Conservation (phyloP, 2,797 vertebrate species). For the Otolemur crassicaudatus region DNA sequence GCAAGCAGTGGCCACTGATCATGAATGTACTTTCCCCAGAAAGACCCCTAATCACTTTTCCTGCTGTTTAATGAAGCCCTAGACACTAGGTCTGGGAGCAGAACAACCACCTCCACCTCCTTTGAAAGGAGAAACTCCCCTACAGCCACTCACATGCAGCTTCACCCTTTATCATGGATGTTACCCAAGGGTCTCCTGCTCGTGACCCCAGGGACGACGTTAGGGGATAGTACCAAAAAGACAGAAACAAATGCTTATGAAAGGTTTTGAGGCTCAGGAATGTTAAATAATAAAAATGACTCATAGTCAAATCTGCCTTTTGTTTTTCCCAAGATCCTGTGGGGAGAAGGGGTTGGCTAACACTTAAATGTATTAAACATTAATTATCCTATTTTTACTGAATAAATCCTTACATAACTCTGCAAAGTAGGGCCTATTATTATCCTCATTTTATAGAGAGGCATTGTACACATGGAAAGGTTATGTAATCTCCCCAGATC, state of each 20-base stretch:
- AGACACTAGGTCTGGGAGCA: neutral
- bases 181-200: neutral
- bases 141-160: neutral
- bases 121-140: neutral
- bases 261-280: neutral
- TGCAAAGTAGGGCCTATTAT: neutral
- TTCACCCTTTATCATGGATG: neutral
- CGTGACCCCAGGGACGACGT: neutral
- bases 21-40: neutral
- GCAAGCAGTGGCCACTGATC: neutral
- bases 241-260: neutral
- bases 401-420: neutral
- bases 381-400: constrained; percentile 1
- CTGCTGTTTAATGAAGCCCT: neutral
- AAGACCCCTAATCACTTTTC: neutral
- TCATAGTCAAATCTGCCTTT: neutral
- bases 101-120: fast-evolving
- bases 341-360: neutral
- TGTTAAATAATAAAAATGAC: neutral
- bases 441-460: neutral
- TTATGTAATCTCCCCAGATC: neutral
- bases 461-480: neutral
- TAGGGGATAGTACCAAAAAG: neutral
- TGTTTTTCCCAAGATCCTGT: neutral
- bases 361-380: neutral